Conservation (phyloP, 2,888 invertebrate species). For the Sphaeridia pumilis region DNA sequence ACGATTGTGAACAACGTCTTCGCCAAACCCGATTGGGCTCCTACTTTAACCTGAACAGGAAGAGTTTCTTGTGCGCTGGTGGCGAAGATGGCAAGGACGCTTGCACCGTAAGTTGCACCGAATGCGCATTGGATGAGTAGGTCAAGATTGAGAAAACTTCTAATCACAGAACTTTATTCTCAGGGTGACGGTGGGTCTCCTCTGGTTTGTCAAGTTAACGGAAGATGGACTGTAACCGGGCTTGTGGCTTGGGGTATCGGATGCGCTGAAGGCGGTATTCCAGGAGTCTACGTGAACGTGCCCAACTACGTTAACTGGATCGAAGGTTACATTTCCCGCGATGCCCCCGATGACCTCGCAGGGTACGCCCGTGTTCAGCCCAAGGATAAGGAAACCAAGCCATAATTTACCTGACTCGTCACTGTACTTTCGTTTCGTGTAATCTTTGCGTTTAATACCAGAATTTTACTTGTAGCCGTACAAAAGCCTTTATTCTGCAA, state of each 20-base stretch:
- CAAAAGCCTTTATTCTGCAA: too few species aligned
- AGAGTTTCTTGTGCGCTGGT: slow-evolving; percentile 66
- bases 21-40: slow-evolving; percentile 54
- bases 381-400: not conserved
- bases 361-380: not conserved
- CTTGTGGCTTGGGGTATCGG: slow-evolving; percentile 59
- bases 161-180: not conserved
- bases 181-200: slow-evolving; percentile 66
- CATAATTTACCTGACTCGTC: not conserved
- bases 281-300: slow-evolving; percentile 67
- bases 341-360: not conserved
- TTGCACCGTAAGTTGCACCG: slow-evolving; percentile 51
- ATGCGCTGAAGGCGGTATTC: slow-evolving; percentile 57
- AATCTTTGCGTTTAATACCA: too few species aligned
- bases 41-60: slow-evolving; percentile 50
- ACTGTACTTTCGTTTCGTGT: not conserved
- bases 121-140: not conserved
- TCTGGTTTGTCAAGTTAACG: slow-evolving; percentile 50
- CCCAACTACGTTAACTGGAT: slow-evolving; percentile 57
- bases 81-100: slow-evolving; percentile 62
- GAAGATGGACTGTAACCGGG: slow-evolving; percentile 52
- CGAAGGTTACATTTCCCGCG: slow-evolving; percentile 14
- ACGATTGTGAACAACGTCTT: slow-evolving; percentile 53
- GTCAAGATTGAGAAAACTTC: not conserved
- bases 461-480: too few species aligned